Percentiles rank a stretch among this genome's conserved stretches.
These are phyloP conservation scores for Hirundichthys speculiger DNA, from an alignment of 2,113 vertebrate species.

Conservation along the genomic window DNA sequence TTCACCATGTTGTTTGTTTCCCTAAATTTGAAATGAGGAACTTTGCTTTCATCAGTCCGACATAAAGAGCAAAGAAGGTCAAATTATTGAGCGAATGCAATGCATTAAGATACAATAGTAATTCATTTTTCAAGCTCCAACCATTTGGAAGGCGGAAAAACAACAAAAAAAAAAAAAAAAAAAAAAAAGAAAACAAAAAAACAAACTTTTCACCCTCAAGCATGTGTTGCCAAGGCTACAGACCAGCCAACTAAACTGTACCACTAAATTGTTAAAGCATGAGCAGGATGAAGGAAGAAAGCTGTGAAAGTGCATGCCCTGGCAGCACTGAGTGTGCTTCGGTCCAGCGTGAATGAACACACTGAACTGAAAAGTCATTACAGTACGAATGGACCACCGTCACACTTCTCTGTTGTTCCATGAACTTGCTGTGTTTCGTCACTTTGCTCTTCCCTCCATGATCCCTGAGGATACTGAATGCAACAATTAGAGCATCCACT, in stretches of 20 bases:
- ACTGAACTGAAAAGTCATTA: no score
- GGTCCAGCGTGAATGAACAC: no score
- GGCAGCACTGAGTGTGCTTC: no score
- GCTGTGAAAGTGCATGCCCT: conserved; percentile 32
- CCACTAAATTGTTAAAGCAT: conserved; percentile 52
- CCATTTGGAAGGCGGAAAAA: conserved; percentile 4
- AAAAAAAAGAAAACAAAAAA: conserved; percentile 5
- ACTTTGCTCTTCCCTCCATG: conserved; percentile 24
- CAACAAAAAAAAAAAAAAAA: conserved; percentile 14
- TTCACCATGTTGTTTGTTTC: conserved; percentile 8
- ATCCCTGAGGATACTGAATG: conserved; percentile 32
- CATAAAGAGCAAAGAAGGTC: conserved; percentile 25
- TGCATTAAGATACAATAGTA: conserved; percentile 14
- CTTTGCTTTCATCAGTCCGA: conserved; percentile 34
- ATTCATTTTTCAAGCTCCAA: conserved; percentile 33
- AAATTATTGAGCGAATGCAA: conserved; percentile 1
- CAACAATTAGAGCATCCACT: conserved; percentile 31
- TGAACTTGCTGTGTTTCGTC: conserved; percentile 30
- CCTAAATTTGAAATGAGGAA: conserved; percentile 15
- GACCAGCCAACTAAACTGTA: conserved; percentile 31
- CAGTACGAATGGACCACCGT: conserved; percentile 12
- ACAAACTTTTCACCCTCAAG: conserved; percentile 28
- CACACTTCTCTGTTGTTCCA: conserved; percentile 27
- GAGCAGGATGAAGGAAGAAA: conserved; percentile 42
- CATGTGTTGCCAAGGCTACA: conserved; percentile 72